phyloP scores from a whole-genome alignment of 2,888 invertebrate species.

The Ephialtes manifestator region DNA sequence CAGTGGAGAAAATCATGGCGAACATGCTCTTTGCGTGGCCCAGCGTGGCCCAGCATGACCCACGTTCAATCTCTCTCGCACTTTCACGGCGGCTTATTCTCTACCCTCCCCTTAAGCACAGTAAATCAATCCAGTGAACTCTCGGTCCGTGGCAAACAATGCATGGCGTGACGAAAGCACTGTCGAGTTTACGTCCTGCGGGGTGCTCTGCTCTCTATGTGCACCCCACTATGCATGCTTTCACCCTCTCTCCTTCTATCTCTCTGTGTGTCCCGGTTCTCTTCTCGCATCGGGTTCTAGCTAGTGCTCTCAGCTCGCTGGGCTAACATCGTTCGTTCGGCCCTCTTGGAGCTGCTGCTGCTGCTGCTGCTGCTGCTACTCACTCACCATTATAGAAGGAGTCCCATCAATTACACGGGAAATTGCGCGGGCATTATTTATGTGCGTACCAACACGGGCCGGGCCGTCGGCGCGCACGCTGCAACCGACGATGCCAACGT shows the following conservation, averaged over 20 bases:
- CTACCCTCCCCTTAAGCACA: slow-evolving; percentile 72
- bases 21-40: slow-evolving; percentile 81
- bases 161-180: slow-evolving; percentile 84
- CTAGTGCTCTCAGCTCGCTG: slow-evolving; percentile 43
- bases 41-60: slow-evolving; percentile 66
- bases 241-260: slow-evolving; percentile 43
- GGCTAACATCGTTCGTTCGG: slow-evolving; percentile 59
- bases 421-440: slow-evolving; percentile 82
- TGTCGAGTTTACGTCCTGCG: slow-evolving; percentile 85
- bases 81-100: slow-evolving; percentile 1
- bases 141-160: slow-evolving; percentile 83
- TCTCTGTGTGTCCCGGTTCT: slow-evolving; percentile 38
- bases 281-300: slow-evolving; percentile 44
- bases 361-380: slow-evolving; percentile 62
- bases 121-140: slow-evolving; percentile 83
- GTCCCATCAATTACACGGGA: slow-evolving; percentile 84
- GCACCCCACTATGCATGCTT: slow-evolving; percentile 50
- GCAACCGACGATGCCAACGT: slow-evolving; percentile 52
- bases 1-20: slow-evolving; percentile 76
- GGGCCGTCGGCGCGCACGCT: slow-evolving; percentile 69
- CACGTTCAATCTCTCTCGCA: slow-evolving; percentile 31
- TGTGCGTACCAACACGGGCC: slow-evolving; percentile 68
- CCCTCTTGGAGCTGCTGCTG: slow-evolving; percentile 56
- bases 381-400: slow-evolving; percentile 81
- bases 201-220: slow-evolving; percentile 75